Base-by-base conservation (phyloP, 2,888 invertebrate species). In the Stenurella melanura region DNA sequence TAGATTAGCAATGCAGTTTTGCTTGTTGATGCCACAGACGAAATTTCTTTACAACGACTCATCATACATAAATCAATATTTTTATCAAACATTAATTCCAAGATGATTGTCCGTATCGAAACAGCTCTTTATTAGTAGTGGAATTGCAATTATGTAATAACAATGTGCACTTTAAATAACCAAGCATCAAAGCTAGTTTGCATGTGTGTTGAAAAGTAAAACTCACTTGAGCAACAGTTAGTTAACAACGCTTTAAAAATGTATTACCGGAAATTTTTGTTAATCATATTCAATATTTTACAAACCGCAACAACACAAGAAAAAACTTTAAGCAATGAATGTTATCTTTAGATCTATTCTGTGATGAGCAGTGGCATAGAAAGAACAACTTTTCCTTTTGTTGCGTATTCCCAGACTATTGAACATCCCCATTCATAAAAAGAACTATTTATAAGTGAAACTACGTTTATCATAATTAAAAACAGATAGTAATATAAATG, bases 301-400 rank as follows among this genome's bases (percentile, higher is more conserved):
- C 19, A 19, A 0, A 69, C 30, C 10, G 19, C 50, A 58, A 26
- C 57, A 38, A 26, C 69, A 70, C 42, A 38, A 64, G 61, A 58
- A 71, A 71, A 58, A 76, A 74, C 67, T 34, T 50, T 73, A 74
- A 42, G 78, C 73, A 71, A 77, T 78, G 68, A 81, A 82, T 80
- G 79, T 74, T 83, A 83, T 83, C 83, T 78, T 56, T 34, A 18
- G 54, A 76, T 76, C 78, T 76, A 72, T 78, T 80, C 79, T 79
- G 56, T 70, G 82, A 81, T 81, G 82, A 79, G 82, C 79, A 79
- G 75, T 80, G 83, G 78, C 77, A 78, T 73, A 80, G 83, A 83
- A 83, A 83, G 76, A 78, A 77, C 61, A 50, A 74, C 75, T 75
- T 74, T 78, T 67, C 72, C 72, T 72, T 72, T 72, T 72, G 72